phyloP scores from a whole-genome alignment of 2,888 invertebrate species.

The Conus canariensis region DNA sequence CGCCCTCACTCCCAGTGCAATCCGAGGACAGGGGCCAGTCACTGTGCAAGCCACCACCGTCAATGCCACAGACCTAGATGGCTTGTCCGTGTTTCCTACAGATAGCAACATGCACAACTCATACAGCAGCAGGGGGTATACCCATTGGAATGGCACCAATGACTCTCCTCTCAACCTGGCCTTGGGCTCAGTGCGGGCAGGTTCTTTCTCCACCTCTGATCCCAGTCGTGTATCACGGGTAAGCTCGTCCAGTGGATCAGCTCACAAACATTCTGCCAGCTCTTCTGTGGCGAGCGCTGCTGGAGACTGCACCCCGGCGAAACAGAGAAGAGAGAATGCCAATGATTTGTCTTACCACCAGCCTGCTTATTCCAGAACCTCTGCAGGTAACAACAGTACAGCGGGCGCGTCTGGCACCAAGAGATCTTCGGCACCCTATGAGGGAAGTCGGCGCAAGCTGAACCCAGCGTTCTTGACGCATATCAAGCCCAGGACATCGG shows the following conservation, averaged over 20 bases:
- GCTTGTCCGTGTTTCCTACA: neutral
- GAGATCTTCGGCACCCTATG: neutral
- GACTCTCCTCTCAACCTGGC: conserved; percentile 40
- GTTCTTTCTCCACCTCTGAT: neutral
- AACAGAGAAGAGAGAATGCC: conserved; percentile 23
- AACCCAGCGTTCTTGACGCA: conserved; percentile 37
- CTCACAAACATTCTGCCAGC: neutral
- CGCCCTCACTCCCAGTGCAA: conserved; percentile 52
- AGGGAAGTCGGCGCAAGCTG: conserved; percentile 40
- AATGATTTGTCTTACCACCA: conserved; percentile 23
- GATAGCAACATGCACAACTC: neutral
- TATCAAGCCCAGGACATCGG: conserved; percentile 30
- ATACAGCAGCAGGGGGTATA: neutral
- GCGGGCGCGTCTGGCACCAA: neutral
- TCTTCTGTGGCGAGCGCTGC: neutral
- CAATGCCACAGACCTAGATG: conserved; percentile 41
- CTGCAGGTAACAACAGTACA: neutral
- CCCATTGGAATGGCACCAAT: conserved; percentile 25
- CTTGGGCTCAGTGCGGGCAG: neutral
- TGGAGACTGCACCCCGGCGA: conserved; percentile 5
- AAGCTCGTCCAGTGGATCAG: neutral
- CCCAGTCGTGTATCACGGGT: neutral
- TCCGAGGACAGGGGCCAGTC: conserved; percentile 55
- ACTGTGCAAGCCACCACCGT: conserved; percentile 56
- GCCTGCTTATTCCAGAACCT: neutral